Conservation (phyloP, 2,888 invertebrate genomes). For the Busseola fusca region DNA sequence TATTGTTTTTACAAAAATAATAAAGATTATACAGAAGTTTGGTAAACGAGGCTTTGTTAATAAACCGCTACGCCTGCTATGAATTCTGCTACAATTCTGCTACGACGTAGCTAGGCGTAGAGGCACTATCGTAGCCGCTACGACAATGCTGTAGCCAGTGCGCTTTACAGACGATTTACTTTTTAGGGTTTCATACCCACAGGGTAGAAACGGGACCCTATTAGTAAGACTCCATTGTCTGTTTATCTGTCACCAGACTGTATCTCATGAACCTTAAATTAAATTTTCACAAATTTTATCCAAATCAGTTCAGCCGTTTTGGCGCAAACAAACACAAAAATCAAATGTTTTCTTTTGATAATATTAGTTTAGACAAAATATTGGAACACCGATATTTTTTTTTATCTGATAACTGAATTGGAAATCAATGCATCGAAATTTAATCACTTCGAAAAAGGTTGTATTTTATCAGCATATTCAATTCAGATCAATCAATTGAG, state of each 20-base stretch:
- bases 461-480: background rate
- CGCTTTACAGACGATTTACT: too few species aligned
- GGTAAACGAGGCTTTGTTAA: background rate
- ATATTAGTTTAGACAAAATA: background rate
- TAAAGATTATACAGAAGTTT: background rate
- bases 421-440: background rate
- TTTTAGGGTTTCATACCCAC: too few species aligned
- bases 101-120: constrained; percentile 40
- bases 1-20: background rate
- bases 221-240: too few species aligned
- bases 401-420: too few species aligned
- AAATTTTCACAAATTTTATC: too few species aligned
- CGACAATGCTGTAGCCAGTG: background rate
- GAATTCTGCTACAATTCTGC: constrained; percentile 27
- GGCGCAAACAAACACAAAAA: too few species aligned
- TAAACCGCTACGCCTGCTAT: background rate
- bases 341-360: too few species aligned
- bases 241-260: too few species aligned
- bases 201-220: too few species aligned
- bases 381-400: background rate
- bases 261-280: too few species aligned
- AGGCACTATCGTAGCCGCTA: constrained; percentile 35
- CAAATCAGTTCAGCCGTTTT: too few species aligned
- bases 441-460: background rate
- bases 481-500: background rate